These are phyloP conservation scores for Spodoptera frugiperda DNA, from an alignment of 1,140 invertebrate species.

Conservation along the genomic window DNA sequence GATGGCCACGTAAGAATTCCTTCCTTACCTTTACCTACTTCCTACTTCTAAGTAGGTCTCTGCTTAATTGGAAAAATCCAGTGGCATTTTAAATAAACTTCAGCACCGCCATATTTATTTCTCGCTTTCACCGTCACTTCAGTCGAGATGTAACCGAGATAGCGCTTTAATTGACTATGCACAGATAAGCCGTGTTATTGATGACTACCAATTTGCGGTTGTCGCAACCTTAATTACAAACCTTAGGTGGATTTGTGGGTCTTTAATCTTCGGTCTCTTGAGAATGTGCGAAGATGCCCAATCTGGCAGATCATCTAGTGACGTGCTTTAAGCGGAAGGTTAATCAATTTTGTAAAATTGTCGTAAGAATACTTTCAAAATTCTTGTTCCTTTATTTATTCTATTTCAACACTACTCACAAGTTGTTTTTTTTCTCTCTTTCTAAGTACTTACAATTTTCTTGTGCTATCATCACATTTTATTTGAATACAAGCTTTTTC, in stretches of 20 bases:
- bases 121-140: background rate
- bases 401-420: no score
- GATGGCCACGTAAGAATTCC: no score
- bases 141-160: slow-evolving; percentile 36
- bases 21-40: no score
- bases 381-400: no score
- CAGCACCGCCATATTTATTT: slow-evolving; percentile 19
- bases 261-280: slow-evolving; percentile 33
- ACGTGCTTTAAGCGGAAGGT: background rate
- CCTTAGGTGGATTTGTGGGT: slow-evolving; percentile 11
- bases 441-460: no score
- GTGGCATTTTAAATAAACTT: background rate
- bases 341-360: no score
- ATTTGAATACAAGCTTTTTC: background rate
- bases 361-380: no score
- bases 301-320: slow-evolving; percentile 12
- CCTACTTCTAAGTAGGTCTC: no score
- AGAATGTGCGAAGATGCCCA: slow-evolving; percentile 14
- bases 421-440: no score
- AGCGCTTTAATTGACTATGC: slow-evolving; percentile 44
- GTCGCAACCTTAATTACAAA: slow-evolving; percentile 34
- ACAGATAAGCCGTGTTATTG: slow-evolving; percentile 40
- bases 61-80: slow-evolving; percentile 1
- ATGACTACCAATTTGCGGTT: slow-evolving; percentile 38
- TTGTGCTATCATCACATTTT: no score